Evolutionary conservation across 2,797 vertebrate genomes (phyloP), one percentile per base, ranked within the genome.

Genomic region (Urocyon cinereoargenteus): DNA sequence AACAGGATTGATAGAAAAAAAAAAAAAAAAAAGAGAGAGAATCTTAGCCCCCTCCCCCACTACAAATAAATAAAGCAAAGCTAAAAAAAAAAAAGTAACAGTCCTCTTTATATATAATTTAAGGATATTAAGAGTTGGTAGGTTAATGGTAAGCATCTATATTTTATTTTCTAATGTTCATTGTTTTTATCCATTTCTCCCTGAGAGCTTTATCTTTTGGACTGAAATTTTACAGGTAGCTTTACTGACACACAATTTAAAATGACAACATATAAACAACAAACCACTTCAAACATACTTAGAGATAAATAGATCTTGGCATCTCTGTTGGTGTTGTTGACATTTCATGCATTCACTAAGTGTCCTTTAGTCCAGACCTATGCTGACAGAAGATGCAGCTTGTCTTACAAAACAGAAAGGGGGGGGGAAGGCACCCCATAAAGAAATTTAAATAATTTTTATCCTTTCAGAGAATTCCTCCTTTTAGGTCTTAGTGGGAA

Each of bases 61-160:
- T 98, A 98, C 98, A 98, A 99, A 99, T 99, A 99, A 99, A 99
- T 99, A 99, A 98, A 97, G 89, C 92, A 75, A 96, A 96, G 62
- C 72, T 40, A 78, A 94, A 93, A 86, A 90, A 91, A 87, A 73
- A 68, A 97, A 98, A 98, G 98, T 98, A 99, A 99, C 99, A 99
- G 98, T 99, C 98, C 98, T 99, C 93, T 98, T 98, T 98, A 98
- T 98, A 98, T 96, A 99, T 99, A 99, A 99, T 98, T 99, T 99
- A 99, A 99, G 98, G 97, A 98, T 98, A 99, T 96, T 98, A 98
- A 98, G 98, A 96, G 98, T 98, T 98, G 98, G 98, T 98, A 98
- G 97, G 97, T 98, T 98, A 98, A 98, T 98, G 98, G 98, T 97
- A 96, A 98, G 97, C 96, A 97, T 98, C 97, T 98, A 98, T 94